phyloP scores from a whole-genome alignment of 2,113 vertebrate genomes.

The Todiramphus chloris region DNA sequence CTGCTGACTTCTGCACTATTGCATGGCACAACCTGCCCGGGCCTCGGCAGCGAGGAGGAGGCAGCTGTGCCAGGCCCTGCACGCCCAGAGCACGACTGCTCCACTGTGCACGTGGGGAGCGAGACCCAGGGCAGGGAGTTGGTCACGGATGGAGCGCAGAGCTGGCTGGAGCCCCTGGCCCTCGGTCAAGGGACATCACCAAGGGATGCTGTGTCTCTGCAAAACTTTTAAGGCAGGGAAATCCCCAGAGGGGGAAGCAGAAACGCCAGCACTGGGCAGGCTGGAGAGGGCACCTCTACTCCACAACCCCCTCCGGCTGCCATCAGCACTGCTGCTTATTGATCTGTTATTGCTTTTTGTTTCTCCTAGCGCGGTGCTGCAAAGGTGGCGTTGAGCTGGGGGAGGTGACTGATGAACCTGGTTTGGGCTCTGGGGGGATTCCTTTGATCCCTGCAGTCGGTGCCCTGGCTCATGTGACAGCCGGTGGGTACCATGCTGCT shows the following conservation, averaged over 20 bases:
- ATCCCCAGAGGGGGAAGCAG: not conserved
- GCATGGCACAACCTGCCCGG: not conserved
- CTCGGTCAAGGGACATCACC: not conserved
- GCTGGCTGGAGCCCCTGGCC: not conserved
- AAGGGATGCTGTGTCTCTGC: not conserved
- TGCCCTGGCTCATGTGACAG: not conserved
- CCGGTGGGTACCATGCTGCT: rapidly evolving
- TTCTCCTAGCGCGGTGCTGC: not conserved
- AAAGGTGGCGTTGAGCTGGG: rapidly evolving
- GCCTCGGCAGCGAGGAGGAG: not conserved
- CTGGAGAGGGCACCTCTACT: not conserved
- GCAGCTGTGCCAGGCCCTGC: rapidly evolving
- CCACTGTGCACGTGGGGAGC: not conserved
- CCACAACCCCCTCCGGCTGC: not conserved
- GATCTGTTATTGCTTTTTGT: not conserved
- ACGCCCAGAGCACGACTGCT: rapidly evolving
- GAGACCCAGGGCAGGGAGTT: not conserved
- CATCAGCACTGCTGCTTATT: not conserved
- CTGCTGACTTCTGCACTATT: not conserved
- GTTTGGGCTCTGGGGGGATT: not conserved
- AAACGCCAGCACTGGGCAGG: not conserved
- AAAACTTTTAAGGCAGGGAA: not conserved
- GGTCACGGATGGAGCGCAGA: rapidly evolving
- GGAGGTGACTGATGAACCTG: not conserved
- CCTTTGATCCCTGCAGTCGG: not conserved